Percentiles rank a stretch among this genome's conserved stretches.
Conservation (phyloP, 2,797 vertebrate genomes). For the Diplodus puntazzo region DNA sequence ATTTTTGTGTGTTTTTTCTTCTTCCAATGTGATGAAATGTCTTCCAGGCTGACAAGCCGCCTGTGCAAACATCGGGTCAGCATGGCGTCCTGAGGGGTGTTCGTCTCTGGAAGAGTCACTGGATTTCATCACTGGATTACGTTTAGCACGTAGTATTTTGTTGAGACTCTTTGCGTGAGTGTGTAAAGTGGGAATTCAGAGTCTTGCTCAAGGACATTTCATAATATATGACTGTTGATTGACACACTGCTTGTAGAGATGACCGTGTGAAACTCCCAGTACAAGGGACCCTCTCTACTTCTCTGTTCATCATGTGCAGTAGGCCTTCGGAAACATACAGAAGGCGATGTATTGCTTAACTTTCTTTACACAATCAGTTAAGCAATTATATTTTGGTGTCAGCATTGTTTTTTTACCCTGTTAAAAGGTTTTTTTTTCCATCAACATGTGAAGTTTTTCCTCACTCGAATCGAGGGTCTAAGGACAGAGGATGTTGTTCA, state of each 20-base stretch:
- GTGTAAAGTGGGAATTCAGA: constrained; percentile 22
- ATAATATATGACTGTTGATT: constrained; percentile 13
- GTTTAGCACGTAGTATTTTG: background rate
- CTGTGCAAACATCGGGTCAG: constrained; percentile 50
- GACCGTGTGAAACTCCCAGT: background rate
- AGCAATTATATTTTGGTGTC: too few relatives aligned
- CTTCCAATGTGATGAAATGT: constrained; percentile 58
- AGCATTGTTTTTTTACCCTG: too few relatives aligned
- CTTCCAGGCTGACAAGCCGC: constrained; percentile 32
- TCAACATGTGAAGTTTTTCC: too few relatives aligned
- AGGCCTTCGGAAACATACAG: background rate
- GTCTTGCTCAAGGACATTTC: constrained; percentile 44
- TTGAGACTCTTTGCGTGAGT: background rate
- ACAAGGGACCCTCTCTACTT: background rate
- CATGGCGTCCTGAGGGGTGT: constrained; percentile 8
- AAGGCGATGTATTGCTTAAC: too few relatives aligned
- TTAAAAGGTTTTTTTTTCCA: too few relatives aligned
- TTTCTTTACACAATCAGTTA: background rate
- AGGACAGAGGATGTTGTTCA: too few relatives aligned
- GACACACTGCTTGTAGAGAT: constrained; percentile 16
- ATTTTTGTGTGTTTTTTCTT: constrained; percentile 24
- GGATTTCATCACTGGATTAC: constrained; percentile 23
- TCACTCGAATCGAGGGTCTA: too few relatives aligned
- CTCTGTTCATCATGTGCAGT: background rate
- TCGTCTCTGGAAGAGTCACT: constrained; percentile 5